phyloP scores from a whole-genome alignment of 2,797 vertebrate genomes.

The Sternotherus odoratus region DNA sequence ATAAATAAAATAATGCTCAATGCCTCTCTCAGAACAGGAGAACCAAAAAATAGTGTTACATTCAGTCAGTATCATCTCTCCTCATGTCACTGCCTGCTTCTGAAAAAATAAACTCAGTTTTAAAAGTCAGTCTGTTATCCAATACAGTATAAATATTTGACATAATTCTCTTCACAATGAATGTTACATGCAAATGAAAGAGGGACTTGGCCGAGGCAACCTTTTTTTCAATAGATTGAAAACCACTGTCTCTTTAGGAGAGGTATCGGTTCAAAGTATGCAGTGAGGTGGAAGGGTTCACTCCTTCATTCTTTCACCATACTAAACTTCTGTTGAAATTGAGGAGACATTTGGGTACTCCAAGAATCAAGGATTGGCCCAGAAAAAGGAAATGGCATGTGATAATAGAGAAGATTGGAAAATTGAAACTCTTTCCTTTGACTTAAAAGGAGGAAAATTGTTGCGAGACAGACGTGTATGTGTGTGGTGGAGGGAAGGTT shows the following conservation, averaged over 20 bases:
- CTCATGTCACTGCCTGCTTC: not conserved
- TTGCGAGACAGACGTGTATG: not conserved
- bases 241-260: not conserved
- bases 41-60: constrained; percentile 25
- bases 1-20: constrained; percentile 60
- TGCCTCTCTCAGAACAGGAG: not conserved
- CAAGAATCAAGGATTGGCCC: not conserved
- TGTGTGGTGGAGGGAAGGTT: not conserved
- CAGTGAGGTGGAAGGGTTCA: not conserved
- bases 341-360: no score
- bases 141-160: fast-evolving
- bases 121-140: not conserved
- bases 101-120: not conserved
- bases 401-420: not conserved
- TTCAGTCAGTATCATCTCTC: not conserved
- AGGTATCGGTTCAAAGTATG: not conserved
- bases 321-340: not conserved
- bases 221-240: not conserved
- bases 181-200: not conserved
- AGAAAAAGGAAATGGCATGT: not conserved
- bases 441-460: not conserved
- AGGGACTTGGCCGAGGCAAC: not conserved
- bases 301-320: not conserved
- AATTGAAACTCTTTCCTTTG: not conserved
- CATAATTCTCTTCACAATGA: not conserved